phyloP scores from a whole-genome alignment of 2,888 invertebrate species.

The Sphinx pinastri region DNA sequence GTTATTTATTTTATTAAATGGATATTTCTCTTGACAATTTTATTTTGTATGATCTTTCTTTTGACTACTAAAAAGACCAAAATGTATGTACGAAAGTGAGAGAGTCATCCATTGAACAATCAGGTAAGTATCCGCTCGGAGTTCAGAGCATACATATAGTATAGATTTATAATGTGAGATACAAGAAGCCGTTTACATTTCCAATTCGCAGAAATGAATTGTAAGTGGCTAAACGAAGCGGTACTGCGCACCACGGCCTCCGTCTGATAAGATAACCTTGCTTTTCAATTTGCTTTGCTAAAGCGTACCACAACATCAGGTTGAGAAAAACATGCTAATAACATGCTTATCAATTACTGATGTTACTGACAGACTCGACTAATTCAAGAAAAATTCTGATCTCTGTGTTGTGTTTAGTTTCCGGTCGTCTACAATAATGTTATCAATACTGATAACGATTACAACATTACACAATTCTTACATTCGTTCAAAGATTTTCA shows the following conservation, averaged over 20 bases:
- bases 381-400: slow-evolving; percentile 31
- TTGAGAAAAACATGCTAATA: slow-evolving; percentile 54
- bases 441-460: slow-evolving; percentile 26
- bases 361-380: slow-evolving; percentile 32
- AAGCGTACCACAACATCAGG: slow-evolving; percentile 46
- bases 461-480: background rate
- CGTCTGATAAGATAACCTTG: slow-evolving; percentile 82
- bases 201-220: slow-evolving; percentile 52
- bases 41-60: too few species aligned
- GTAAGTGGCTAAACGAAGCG: slow-evolving; percentile 47
- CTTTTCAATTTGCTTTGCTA: slow-evolving; percentile 77
- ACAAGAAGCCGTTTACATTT: slow-evolving; percentile 19
- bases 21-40: too few species aligned
- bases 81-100: too few species aligned
- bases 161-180: background rate
- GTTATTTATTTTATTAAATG: too few species aligned
- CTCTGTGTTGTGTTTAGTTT: slow-evolving; percentile 1
- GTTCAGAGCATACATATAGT: background rate
- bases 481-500: slow-evolving; percentile 27
- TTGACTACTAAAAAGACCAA: too few species aligned
- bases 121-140: background rate
- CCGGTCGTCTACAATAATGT: slow-evolving; percentile 31
- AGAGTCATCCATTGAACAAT: background rate
- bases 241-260: slow-evolving; percentile 60
- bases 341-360: slow-evolving; percentile 57